phyloP scores from a whole-genome alignment of 2,113 vertebrate genomes.

The Esox niger region DNA sequence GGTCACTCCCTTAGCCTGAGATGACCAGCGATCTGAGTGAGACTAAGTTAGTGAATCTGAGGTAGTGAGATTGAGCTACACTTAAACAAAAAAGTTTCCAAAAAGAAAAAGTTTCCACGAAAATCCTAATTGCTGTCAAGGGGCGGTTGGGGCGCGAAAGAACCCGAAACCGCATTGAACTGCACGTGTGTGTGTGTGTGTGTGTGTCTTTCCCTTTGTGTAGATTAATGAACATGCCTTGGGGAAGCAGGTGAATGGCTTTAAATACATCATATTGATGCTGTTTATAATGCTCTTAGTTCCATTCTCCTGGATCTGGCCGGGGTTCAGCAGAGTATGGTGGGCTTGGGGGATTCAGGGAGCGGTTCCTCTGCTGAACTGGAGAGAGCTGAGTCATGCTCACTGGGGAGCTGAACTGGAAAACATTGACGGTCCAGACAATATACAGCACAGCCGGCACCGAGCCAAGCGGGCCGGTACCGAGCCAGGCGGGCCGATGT shows the following conservation, averaged over 20 bases:
- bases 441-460: slow-evolving; percentile 52
- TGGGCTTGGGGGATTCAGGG: slow-evolving; percentile 22
- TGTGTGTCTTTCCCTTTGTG: no score
- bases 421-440: slow-evolving; percentile 35
- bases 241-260: background rate
- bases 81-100: no score
- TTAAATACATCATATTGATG: background rate
- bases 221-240: no score
- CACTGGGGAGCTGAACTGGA: slow-evolving; percentile 46
- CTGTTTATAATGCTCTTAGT: slow-evolving; percentile 12
- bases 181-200: no score
- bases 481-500: slow-evolving; percentile 17
- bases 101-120: no score
- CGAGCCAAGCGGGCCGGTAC: no score
- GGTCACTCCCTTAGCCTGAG: background rate
- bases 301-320: background rate
- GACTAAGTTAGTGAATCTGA: no score
- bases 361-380: slow-evolving; percentile 29
- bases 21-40: slow-evolving; percentile 1
- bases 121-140: no score
- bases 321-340: background rate
- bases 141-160: no score
- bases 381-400: slow-evolving; percentile 44
- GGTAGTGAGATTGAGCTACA: no score
- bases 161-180: background rate